Percentiles rank a stretch among this genome's conserved stretches.
Conservation (phyloP, 2,113 vertebrate species). For the Barbus barbus region DNA sequence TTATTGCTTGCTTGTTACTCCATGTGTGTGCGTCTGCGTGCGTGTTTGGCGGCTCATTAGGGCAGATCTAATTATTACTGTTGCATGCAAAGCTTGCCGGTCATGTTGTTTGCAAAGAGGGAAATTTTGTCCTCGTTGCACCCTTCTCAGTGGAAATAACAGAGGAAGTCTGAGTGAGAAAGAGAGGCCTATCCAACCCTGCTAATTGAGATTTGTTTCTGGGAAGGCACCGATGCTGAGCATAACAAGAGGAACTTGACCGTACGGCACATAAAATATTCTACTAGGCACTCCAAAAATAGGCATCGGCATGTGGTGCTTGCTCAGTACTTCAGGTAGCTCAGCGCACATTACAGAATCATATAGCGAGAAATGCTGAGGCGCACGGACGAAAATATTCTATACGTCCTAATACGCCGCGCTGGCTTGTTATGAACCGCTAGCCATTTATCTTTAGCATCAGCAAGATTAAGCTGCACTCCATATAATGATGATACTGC, state of each 20-base stretch:
- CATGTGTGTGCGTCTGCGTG: conserved; percentile 47
- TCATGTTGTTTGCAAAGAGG: conserved; percentile 56
- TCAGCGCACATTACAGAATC: conserved; percentile 7
- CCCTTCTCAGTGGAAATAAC: conserved; percentile 39
- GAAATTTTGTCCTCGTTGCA: conserved; percentile 44
- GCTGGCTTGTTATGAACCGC: conserved; percentile 22
- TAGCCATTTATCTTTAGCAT: conserved; percentile 41
- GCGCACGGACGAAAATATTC: conserved; percentile 10
- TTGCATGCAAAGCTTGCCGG: conserved; percentile 78
- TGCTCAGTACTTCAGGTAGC: conserved; percentile 36
- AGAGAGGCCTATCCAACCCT: conserved; percentile 9
- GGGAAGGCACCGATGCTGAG: conserved; percentile 43
- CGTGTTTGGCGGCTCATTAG: conserved; percentile 69
- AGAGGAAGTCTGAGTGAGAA: not conserved
- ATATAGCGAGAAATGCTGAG: conserved; percentile 35
- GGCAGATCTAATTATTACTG: conserved; percentile 79
- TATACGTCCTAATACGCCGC: conserved; percentile 23
- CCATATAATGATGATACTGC: conserved; percentile 25
- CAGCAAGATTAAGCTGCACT: conserved; percentile 35
- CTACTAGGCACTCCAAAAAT: conserved; percentile 24
- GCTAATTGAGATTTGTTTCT: conserved; percentile 60
- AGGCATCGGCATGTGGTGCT: conserved; percentile 16
- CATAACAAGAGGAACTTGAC: conserved; percentile 45
- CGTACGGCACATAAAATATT: conserved; percentile 31
- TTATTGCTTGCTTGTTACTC: conserved; percentile 68